Evolutionary conservation across 2,888 invertebrate genomes (phyloP), one percentile per base, ranked within the genome.

Genomic region (Lepidocyrtinus sp.): DNA sequence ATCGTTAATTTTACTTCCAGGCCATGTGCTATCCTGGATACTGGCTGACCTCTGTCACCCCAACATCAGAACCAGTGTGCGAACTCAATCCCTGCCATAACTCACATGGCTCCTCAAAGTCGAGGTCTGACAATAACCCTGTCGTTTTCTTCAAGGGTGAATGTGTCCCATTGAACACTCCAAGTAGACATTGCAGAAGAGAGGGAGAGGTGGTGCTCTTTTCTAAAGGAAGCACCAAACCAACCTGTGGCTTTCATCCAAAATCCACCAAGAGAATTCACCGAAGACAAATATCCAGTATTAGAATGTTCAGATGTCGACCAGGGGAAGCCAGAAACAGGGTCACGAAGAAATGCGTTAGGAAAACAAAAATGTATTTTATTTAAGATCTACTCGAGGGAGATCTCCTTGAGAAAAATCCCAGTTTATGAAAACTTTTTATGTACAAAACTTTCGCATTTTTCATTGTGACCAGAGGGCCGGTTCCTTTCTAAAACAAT

Each of bases 151-250:
- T 78, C 36, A 67, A 81, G n/a, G 78, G 75, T 15, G 70, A 83
- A 64, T 83, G 83, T 22, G 62, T 81, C 1, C 46, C n/a, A 17
- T 59, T 83, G 24, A 67, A 78, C 21, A 69, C 59, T 7, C 15
- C 75, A 22, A 81, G 81, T 2, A 72, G 59, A 25, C 75, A 72
- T 19, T 83, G 83, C 25, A 25, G 62, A 59, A 62, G 64, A n/a
- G 64, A 73, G 27, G 63, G 71, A 9, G 75, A 83, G 55, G 78
- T 83, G 17, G 81, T 83, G 9, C 27, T 46, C 0, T 83, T 83
- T 61, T 55, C 71, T 9, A 69, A 72, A 24, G 83, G 81, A 5
- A 63, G 71, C 21, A 50, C 64, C 17, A 46, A 78, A 24, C 81
- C 81, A 22, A 61, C 68, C 12, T 83, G 83, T 55, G 65, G 72